These are phyloP conservation scores for Phasianus colchicus DNA, from an alignment of 2,113 vertebrate genomes.

Conservation along the genomic window DNA sequence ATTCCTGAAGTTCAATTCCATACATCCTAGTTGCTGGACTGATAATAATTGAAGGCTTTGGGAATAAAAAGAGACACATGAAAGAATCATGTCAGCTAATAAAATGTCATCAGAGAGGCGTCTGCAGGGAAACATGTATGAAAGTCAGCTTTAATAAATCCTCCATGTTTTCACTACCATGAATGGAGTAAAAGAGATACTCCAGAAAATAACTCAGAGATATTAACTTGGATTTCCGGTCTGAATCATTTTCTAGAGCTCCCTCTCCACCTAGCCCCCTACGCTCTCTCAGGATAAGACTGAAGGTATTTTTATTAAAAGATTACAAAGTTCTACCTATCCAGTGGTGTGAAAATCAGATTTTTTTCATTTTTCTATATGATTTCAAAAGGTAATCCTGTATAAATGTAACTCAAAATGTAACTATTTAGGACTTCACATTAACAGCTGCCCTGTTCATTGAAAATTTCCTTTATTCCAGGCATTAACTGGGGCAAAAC, in stretches of 20 bases:
- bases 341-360: background rate
- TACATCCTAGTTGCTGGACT: background rate
- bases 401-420: background rate
- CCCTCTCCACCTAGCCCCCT: background rate
- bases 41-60: background rate
- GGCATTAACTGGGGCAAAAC: background rate
- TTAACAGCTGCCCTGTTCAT: background rate
- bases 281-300: background rate
- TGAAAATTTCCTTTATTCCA: background rate
- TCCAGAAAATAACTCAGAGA: background rate
- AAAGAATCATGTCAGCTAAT: background rate
- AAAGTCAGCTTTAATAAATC: background rate
- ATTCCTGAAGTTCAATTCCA: background rate
- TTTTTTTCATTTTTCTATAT: background rate
- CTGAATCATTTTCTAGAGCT: background rate
- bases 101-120: background rate
- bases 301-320: background rate
- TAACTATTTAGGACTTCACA: background rate
- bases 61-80: background rate
- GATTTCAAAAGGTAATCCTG: background rate
- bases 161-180: background rate
- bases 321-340: background rate
- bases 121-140: background rate
- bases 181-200: background rate
- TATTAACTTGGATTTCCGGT: background rate